phyloP scores from a whole-genome alignment of 2,888 invertebrate species.

The Hypsopygia costalis region DNA sequence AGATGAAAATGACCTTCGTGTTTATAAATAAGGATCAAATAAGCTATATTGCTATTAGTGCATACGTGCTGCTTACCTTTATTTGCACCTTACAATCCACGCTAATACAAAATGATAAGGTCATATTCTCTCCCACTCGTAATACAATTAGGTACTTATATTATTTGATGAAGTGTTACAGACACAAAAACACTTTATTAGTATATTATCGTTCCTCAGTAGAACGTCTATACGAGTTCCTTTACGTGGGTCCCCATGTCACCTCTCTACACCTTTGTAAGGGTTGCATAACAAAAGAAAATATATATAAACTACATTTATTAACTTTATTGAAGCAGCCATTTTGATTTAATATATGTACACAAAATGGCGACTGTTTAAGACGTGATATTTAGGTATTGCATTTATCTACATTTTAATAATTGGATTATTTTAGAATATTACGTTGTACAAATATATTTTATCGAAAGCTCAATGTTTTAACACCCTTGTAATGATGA shows the following conservation, averaged over 20 bases:
- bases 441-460: constrained; percentile 52
- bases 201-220: constrained; percentile 22
- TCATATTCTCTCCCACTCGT: constrained; percentile 32
- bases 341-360: constrained; percentile 30
- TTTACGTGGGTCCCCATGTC: constrained; percentile 9
- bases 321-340: constrained; percentile 21
- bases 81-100: constrained; percentile 1
- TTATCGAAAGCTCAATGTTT: constrained; percentile 70
- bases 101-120: constrained; percentile 21
- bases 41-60: constrained; percentile 5
- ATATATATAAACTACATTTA: constrained; percentile 3
- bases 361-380: constrained; percentile 19
- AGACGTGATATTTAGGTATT: no score
- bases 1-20: constrained; percentile 34
- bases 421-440: constrained; percentile 23
- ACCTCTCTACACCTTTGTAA: constrained; percentile 6
- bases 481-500: constrained; percentile 64
- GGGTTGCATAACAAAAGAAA: not conserved
- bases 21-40: not conserved
- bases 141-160: constrained; percentile 38
- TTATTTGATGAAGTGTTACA: constrained; percentile 45
- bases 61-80: not conserved
- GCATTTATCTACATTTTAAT: constrained; percentile 9
- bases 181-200: constrained; percentile 54
- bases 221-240: constrained; percentile 5